Conservation (phyloP, 2,888 invertebrate genomes). For the Amaurobius ferox region DNA sequence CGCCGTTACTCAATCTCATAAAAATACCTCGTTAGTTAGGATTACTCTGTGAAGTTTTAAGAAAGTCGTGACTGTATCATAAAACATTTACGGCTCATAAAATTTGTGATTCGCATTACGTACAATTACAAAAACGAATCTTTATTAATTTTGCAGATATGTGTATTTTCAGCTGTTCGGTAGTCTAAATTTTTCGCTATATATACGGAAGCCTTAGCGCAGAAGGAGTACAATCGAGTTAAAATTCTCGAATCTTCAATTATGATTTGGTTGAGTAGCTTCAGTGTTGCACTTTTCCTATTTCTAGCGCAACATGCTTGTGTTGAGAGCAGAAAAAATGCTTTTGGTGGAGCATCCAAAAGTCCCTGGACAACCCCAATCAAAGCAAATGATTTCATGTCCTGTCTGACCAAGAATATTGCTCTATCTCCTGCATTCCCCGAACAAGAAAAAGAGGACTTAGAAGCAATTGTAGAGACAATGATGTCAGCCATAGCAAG, state of each 20-base stretch:
- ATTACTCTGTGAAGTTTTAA: too few relatives aligned
- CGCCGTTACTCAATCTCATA: too few relatives aligned
- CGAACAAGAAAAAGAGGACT: slow-evolving; percentile 46
- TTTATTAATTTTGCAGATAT: too few relatives aligned
- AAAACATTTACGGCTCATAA: too few relatives aligned
- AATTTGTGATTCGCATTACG: too few relatives aligned
- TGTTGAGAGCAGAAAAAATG: slow-evolving; percentile 15
- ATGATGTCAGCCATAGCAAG: slow-evolving; percentile 35
- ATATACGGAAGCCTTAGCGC: neutral
- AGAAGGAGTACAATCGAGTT: neutral
- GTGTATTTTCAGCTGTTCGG: neutral
- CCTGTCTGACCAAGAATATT: slow-evolving; percentile 45
- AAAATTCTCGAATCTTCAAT: neutral
- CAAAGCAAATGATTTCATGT: slow-evolving; percentile 45
- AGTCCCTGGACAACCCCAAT: slow-evolving; percentile 39
- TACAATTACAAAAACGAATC: too few relatives aligned
- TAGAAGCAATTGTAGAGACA: slow-evolving; percentile 43
- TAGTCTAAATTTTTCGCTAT: neutral
- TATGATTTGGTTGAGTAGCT: slow-evolving; percentile 54
- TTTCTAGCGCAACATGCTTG: slow-evolving; percentile 9
- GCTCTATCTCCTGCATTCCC: slow-evolving; percentile 28
- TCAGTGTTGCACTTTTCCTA: slow-evolving; percentile 29
- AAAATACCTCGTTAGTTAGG: too few relatives aligned
- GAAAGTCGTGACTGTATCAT: too few relatives aligned
- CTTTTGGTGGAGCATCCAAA: neutral